Base-by-base conservation (phyloP, 2,113 vertebrate genomes). In the Apeltes quadracus region DNA sequence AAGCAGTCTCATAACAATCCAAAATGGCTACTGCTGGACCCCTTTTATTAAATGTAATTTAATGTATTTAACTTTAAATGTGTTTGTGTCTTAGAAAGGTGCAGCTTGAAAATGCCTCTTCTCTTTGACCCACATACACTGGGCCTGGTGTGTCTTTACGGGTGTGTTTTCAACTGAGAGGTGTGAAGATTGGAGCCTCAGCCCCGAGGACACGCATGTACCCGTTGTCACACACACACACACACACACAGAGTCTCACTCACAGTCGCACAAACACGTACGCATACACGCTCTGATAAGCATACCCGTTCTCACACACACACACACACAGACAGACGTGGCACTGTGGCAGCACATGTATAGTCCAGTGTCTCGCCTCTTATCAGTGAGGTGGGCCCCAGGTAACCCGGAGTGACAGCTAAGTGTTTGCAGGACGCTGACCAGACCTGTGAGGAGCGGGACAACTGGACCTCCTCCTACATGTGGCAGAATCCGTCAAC, bases 361-460 rank as follows among this genome's bases (percentile, higher is more conserved):
- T 10, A 76, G 53, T 34, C 70, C 63, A 25, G 57, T 22, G 61
- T 84, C 77, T 75, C 64, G 51, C 76, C 78, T 74, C 63, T 23
- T 23, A 46, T 59, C 80, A 20, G 65, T 85, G 87, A 84, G 87
- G 83, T 83, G 88, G 66, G 75, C 88, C 66, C 54, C 85, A 86
- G 88, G 91, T 91, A 91, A 91, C 69, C 82, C 18, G 15, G 70
- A 82, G 78, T 88, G 91, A 92, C 89, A 92, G 88, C 78, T 41
- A 55, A 76, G 76, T 76, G 76, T 90, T 75, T 79, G 79, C 83
- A 75, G 81, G 81, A 85, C 41, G 70, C 75, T 54, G 76, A 68
- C 72, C 80, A 84, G 84, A 79, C 76, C 41, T 50, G 73, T 74
- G 81, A 84, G 68, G 84, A 64, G 61, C 9, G 48, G 32, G 75